A percentile compares a stretch with the other conserved stretches of the same genome.
Conservation (phyloP, 2,113 vertebrate genomes). For the Anguilla japonica region DNA sequence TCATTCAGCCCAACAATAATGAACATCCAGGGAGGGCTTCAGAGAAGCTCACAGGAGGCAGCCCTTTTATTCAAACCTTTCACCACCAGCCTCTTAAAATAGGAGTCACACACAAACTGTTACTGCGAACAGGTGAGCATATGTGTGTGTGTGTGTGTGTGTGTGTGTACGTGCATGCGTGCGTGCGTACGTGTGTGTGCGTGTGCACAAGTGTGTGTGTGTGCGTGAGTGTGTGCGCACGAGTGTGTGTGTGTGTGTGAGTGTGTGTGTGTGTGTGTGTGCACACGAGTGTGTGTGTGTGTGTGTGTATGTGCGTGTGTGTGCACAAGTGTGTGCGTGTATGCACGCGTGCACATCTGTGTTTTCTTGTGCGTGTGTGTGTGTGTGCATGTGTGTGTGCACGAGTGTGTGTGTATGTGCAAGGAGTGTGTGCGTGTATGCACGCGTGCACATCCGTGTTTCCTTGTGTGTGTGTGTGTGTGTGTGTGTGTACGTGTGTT, state of each 20-base stretch:
- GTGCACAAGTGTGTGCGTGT: no score
- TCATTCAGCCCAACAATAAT: conserved; percentile 71
- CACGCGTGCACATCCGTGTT: no score
- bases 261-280: no score
- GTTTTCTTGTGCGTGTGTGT: not conserved
- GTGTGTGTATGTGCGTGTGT: not conserved
- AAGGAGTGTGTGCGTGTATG: not conserved
- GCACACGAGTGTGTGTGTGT: not conserved
- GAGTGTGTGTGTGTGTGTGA: not conserved
- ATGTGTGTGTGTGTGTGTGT: no score
- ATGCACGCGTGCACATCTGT: conserved; percentile 58
- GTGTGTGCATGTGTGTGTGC: no score
- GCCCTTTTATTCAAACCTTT: conserved; percentile 55
- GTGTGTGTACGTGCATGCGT: conserved; percentile 37
- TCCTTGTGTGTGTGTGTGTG: no score
- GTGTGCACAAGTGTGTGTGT: not conserved
- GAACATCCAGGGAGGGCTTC: conserved; percentile 62
- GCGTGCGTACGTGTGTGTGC: conserved; percentile 24
- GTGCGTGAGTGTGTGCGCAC: not conserved
- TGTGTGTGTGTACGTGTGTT: no score
- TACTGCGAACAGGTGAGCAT: conserved; percentile 58
- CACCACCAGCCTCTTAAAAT: conserved; percentile 40
- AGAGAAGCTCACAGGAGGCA: conserved; percentile 60
- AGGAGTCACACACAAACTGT: conserved; percentile 59
- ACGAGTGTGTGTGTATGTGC: no score